A percentile compares a stretch with the other conserved stretches of the same genome.
These are phyloP conservation scores for Acanthosepion lycidas DNA, from an alignment of 2,888 invertebrate species.

Conservation along the genomic window DNA sequence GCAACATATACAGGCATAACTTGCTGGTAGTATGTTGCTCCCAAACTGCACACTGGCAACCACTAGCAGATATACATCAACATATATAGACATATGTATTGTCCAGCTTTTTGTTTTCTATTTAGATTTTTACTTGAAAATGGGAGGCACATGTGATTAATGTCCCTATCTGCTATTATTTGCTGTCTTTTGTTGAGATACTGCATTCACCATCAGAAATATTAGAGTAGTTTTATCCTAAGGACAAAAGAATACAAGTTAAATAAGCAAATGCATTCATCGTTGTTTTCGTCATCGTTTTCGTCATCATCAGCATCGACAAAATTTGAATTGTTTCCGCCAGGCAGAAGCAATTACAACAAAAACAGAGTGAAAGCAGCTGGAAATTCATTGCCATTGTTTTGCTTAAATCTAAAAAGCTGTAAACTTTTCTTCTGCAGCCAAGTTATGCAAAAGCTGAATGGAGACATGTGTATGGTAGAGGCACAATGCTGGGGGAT, in stretches of 20 bases:
- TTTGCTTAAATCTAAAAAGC: neutral
- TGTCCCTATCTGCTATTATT: no score
- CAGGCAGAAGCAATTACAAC: conserved; percentile 8
- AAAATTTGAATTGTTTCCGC: neutral
- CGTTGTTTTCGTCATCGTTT: neutral
- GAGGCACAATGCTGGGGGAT: no score
- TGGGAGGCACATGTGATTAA: no score
- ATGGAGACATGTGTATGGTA: neutral
- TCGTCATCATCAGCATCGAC: neutral
- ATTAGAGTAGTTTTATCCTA: neutral
- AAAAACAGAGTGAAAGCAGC: neutral
- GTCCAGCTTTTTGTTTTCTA: no score
- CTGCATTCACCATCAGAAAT: neutral
- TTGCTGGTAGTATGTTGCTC: no score
- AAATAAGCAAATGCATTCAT: neutral
- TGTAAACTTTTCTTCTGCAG: neutral
- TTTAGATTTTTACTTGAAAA: no score
- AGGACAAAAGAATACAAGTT: neutral
- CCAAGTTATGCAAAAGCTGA: neutral
- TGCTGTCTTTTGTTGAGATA: neutral
- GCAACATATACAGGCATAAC: no score
- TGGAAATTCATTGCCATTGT: neutral
- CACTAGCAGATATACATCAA: no score
- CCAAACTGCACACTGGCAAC: no score
- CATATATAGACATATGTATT: no score